Percentiles rank a stretch among this genome's conserved stretches.
phyloP scores from a whole-genome alignment of 1,140 invertebrate genomes.

The Dendrolimus punctatus region DNA sequence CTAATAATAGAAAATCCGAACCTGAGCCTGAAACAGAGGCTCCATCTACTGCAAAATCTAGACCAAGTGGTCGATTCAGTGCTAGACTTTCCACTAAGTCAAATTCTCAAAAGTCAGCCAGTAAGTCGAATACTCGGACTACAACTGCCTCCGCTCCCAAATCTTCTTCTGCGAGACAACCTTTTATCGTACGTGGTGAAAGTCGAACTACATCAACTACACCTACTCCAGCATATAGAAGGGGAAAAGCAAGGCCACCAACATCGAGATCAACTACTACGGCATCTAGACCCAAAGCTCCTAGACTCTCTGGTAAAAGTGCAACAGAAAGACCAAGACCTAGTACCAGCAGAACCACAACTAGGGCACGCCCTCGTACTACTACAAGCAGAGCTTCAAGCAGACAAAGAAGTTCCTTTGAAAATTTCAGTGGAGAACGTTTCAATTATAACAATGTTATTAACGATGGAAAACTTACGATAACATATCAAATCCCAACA shows the following conservation, averaged over 20 bases:
- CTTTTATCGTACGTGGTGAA: conserved; percentile 67
- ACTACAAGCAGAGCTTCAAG: conserved; percentile 50
- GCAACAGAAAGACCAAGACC: conserved; percentile 38
- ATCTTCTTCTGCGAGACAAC: conserved; percentile 46
- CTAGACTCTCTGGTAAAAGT: conserved; percentile 49
- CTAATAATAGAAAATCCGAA: conserved; percentile 48
- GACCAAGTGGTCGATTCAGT: conserved; percentile 45
- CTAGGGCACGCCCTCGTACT: conserved; percentile 41
- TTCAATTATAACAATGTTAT: conserved; percentile 69
- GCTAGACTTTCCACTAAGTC: conserved; percentile 22
- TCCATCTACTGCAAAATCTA: conserved; percentile 47
- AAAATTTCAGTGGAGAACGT: conserved; percentile 57
- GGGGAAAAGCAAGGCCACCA: conserved; percentile 44
- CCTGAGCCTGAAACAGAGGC: conserved; percentile 68
- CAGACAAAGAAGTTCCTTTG: conserved; percentile 56
- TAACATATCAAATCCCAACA: conserved; percentile 87
- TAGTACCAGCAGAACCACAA: conserved; percentile 35
- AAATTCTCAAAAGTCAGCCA: not conserved
- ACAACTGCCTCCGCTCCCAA: conserved; percentile 33
- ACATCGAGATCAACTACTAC: conserved; percentile 56
- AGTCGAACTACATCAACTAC: conserved; percentile 58
- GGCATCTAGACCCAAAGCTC: conserved; percentile 64
- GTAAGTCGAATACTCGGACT: not conserved
- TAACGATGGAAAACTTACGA: conserved; percentile 86
- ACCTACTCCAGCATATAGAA: conserved; percentile 52